phyloP scores from a whole-genome alignment of 2,113 vertebrate species.

The Coryphaenoides rupestris region DNA sequence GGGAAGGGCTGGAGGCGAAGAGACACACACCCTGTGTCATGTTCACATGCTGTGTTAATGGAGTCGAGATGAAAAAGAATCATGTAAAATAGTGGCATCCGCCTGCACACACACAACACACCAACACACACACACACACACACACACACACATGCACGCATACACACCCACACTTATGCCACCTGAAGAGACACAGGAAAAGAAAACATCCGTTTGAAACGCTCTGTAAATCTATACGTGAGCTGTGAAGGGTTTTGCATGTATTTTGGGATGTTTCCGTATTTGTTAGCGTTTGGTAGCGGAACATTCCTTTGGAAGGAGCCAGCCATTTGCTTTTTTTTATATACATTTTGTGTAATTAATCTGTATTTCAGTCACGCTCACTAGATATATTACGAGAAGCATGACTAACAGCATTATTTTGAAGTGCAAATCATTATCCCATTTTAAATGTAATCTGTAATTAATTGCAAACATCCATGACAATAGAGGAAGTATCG shows the following conservation, averaged over 20 bases:
- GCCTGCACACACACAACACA: neutral
- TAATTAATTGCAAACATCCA: slow-evolving; percentile 40
- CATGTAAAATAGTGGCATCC: neutral
- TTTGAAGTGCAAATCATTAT: slow-evolving; percentile 43
- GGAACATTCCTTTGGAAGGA: neutral
- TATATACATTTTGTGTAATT: slow-evolving; percentile 23
- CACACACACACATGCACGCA: neutral
- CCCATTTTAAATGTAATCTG: slow-evolving; percentile 27
- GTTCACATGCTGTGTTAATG: slow-evolving; percentile 1
- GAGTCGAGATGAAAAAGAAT: neutral
- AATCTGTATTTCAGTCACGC: slow-evolving; percentile 36
- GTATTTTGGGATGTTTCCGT: too few relatives aligned
- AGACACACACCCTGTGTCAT: too few relatives aligned
- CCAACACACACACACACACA: neutral
- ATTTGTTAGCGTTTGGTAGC: neutral
- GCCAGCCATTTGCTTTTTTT: slow-evolving; percentile 12
- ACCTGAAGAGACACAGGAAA: neutral
- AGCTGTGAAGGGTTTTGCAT: neutral
- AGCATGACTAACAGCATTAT: slow-evolving; percentile 38
- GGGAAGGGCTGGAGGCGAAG: too few relatives aligned
- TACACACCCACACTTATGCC: neutral
- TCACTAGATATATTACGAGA: slow-evolving; percentile 36
- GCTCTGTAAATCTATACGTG: too few relatives aligned
- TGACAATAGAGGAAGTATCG: slow-evolving; percentile 25
- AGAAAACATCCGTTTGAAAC: too few relatives aligned